Percentiles rank a stretch among this genome's conserved stretches.
phyloP scores from a whole-genome alignment of 2,797 vertebrate species.

The Pangasius sanitwongsei region DNA sequence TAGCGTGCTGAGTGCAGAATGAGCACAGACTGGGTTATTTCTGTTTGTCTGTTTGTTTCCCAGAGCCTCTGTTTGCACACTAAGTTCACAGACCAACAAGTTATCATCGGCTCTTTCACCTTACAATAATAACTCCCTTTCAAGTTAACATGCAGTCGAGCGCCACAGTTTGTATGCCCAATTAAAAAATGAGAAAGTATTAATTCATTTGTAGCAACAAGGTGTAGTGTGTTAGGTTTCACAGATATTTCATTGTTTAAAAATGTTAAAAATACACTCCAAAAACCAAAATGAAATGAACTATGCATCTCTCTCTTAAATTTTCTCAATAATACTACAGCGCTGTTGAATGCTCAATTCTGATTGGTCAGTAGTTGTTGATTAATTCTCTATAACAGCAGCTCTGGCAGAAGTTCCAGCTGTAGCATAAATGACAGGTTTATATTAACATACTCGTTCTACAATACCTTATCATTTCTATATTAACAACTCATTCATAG shows the following conservation, averaged over 20 bases:
- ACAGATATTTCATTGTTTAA: not conserved
- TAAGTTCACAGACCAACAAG: slow-evolving; percentile 14
- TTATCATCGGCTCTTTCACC: not conserved
- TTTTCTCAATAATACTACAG: not conserved
- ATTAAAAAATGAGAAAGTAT: not conserved
- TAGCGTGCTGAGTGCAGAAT: slow-evolving; percentile 37
- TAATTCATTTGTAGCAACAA: not conserved
- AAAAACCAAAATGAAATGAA: not conserved
- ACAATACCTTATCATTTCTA: not conserved
- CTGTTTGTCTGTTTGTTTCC: slow-evolving; percentile 19
- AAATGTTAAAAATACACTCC: not conserved
- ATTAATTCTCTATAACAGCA: not conserved
- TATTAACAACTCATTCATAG: not conserved
- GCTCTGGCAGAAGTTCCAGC: not conserved
- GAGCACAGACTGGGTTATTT: slow-evolving; percentile 33
- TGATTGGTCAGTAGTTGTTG: not conserved
- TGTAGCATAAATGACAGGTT: not conserved
- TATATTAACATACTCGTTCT: not conserved
- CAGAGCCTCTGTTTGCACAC: slow-evolving; percentile 20
- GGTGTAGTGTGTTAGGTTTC: not conserved
- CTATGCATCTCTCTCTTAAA: not conserved
- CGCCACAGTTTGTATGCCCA: not conserved
- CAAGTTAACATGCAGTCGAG: not conserved
- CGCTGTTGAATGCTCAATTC: not conserved
- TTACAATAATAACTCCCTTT: not conserved